These are phyloP conservation scores for Zaprionus ghesquierei DNA, from an alignment of 1,140 invertebrate genomes.

Conservation along the genomic window DNA sequence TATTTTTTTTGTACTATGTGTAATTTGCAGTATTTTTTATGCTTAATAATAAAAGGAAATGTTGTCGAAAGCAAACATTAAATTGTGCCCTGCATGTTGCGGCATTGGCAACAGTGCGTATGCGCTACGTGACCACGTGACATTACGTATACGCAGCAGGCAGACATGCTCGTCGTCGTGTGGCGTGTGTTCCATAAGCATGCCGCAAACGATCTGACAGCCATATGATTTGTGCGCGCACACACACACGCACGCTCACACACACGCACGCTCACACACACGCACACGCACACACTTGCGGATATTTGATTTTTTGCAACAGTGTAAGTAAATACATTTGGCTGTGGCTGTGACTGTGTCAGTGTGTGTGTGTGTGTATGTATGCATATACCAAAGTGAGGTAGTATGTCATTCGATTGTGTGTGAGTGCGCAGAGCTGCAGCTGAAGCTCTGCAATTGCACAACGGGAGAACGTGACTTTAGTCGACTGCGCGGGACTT, in stretches of 20 bases:
- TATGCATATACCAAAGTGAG: constrained; percentile 2
- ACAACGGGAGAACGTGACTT: constrained; percentile 25
- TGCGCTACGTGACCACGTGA: constrained; percentile 37
- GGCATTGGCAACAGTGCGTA: constrained; percentile 23
- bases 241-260: background rate
- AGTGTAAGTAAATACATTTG: constrained; percentile 6
- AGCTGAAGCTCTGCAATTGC: constrained; percentile 4
- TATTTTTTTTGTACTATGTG: constrained; percentile 4
- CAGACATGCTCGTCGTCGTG: background rate
- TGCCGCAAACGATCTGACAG: constrained; percentile 27
- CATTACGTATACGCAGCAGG: background rate
- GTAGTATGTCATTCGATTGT: constrained; percentile 12
- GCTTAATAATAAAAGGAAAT: constrained; percentile 21
- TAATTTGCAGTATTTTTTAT: constrained; percentile 28
- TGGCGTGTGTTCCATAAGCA: background rate
- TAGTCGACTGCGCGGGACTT: constrained; percentile 18
- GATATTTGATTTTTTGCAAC: constrained; percentile 28
- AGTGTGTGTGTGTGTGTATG: constrained; percentile 1
- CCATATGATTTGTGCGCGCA: constrained; percentile 25
- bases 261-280: background rate
- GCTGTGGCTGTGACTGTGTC: background rate
- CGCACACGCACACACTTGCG: background rate
- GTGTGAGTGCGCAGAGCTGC: background rate
- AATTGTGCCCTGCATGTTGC: constrained; percentile 4
- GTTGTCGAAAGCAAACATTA: constrained; percentile 33